Conservation (phyloP, 2,888 invertebrate species). For the Mimumesa dahlbomi region DNA sequence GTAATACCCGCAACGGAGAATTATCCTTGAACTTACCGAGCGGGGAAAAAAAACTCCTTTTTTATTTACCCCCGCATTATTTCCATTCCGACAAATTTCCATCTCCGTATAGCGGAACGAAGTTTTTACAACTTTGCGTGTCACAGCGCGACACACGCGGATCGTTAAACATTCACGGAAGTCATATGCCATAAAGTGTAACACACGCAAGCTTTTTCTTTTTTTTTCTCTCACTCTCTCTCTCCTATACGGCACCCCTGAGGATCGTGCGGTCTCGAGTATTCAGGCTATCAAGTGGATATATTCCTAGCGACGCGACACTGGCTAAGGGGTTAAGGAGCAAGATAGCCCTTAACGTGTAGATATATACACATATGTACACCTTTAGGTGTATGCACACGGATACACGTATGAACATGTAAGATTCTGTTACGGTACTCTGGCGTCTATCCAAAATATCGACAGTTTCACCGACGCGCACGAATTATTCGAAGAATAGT, state of each 20-base stretch:
- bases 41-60: background rate
- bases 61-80: background rate
- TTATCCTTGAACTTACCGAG: no score
- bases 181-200: conserved; percentile 52
- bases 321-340: conserved; percentile 25
- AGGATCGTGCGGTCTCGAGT: conserved; percentile 26
- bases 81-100: no score
- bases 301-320: conserved; percentile 16
- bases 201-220: conserved; percentile 33
- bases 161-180: conserved; percentile 58
- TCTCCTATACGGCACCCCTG: conserved; percentile 43
- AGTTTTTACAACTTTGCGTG: conserved; percentile 21
- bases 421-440: background rate
- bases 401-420: background rate
- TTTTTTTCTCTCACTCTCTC: conserved; percentile 34
- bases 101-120: conserved; percentile 17
- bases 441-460: conserved; percentile 58
- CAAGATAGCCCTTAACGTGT: conserved; percentile 16
- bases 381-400: background rate
- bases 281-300: conserved; percentile 21
- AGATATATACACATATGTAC: background rate
- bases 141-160: conserved; percentile 18
- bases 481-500: conserved; percentile 54
- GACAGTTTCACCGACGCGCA: conserved; percentile 48
- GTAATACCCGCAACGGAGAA: no score